Conservation (phyloP, 2,113 vertebrate genomes). For the Sphaerodactylus townsendi region DNA sequence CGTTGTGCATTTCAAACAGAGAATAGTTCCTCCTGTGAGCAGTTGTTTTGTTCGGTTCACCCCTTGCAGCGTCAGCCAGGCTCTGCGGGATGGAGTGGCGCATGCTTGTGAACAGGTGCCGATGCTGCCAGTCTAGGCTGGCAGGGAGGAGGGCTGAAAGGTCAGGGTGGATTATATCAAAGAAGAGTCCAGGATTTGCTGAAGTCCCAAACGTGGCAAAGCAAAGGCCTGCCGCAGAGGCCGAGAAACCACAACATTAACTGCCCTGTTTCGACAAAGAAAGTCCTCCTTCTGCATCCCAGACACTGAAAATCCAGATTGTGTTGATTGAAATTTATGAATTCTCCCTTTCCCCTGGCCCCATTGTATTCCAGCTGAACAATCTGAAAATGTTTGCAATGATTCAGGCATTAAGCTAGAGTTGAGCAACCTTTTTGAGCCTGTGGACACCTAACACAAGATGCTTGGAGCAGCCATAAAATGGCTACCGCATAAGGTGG, state of each 20-base stretch:
- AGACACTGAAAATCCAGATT: background rate
- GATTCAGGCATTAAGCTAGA: no score
- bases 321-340: background rate
- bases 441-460: no score
- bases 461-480: no score
- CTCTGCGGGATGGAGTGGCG: background rate
- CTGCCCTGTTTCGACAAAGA: background rate
- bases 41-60: constrained; percentile 1
- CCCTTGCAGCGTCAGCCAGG: constrained; percentile 7
- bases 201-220: constrained; percentile 16
- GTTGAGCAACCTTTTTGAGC: no score
- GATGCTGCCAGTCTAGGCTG: background rate
- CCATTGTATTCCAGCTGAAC: background rate
- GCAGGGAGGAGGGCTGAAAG: constrained; percentile 18
- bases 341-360: background rate
- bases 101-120: background rate
- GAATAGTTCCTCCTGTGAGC: constrained; percentile 6
- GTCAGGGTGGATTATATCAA: constrained; percentile 20
- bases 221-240: background rate
- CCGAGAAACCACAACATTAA: background rate
- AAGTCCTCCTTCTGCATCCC: background rate
- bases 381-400: background rate
- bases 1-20: background rate
- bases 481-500: no score
- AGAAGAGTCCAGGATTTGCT: constrained; percentile 16